Evolutionary conservation across 2,888 invertebrate species (phyloP).

Genomic region (Acanthococcus lagerstroemiae): DNA sequence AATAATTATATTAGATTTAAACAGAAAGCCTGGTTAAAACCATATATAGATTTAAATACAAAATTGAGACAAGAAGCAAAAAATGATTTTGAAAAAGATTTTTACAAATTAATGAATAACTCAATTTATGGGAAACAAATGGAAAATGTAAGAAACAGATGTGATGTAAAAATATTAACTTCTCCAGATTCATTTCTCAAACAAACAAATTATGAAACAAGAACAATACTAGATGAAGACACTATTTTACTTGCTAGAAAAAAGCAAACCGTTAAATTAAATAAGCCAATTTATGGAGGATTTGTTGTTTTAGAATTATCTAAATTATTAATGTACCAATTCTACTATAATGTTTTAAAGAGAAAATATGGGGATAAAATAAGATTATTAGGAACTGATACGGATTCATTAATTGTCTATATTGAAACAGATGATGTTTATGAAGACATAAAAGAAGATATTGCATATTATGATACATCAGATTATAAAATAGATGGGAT

Average conservation of each 20-base stretch:
- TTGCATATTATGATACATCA: conserved; percentile 3
- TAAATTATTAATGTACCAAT: conserved; percentile 7
- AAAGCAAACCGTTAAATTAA: neutral
- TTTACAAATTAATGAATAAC: neutral
- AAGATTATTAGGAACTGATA: conserved; percentile 11
- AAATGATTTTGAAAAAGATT: conserved; percentile 2
- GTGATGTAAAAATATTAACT: conserved; percentile 3
- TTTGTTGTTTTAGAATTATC: conserved; percentile 1
- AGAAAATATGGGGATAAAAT: conserved; percentile 5
- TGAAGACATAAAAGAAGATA: conserved; percentile 13
- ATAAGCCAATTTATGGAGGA: conserved; percentile 8
- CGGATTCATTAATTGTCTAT: conserved; percentile 11
- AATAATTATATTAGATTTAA: neutral
- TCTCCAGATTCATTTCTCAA: neutral
- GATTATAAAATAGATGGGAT: conserved; percentile 19
- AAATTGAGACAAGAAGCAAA: neutral
- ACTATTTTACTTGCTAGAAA: conserved; percentile 1
- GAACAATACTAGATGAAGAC: conserved; percentile 5
- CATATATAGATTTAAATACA: neutral
- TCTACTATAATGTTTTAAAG: conserved; percentile 13
- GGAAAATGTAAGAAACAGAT: conserved; percentile 1
- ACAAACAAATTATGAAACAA: neutral
- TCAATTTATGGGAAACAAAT: too few species aligned
- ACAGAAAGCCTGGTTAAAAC: conserved; percentile 2
- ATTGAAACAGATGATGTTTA: conserved; percentile 10